Evolutionary conservation across 2,113 vertebrate genomes (phyloP).

Genomic region (Egretta garzetta): DNA sequence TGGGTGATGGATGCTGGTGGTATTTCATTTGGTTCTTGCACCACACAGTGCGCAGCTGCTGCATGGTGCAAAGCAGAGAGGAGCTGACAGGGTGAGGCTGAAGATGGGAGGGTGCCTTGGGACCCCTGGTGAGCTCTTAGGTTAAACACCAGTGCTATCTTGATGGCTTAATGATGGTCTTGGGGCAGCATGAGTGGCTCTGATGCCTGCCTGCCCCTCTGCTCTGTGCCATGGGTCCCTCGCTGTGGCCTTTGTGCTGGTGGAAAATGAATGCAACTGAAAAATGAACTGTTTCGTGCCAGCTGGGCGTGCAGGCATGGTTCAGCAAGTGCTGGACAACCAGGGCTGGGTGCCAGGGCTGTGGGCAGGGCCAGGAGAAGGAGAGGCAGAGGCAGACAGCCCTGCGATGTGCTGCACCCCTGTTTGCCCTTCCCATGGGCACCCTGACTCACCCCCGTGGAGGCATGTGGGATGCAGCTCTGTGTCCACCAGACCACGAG

Average conservation of each 20-base stretch:
- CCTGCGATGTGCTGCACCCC: not conserved
- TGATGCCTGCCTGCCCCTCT: not conserved
- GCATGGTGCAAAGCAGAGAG: not conserved
- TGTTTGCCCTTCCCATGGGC: not conserved
- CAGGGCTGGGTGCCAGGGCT: not conserved
- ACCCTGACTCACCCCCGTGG: accelerated
- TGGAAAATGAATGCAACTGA: not conserved
- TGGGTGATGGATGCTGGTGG: not conserved
- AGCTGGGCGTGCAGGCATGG: not conserved
- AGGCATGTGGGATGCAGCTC: not conserved
- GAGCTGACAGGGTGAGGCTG: not conserved
- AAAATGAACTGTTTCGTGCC: not conserved
- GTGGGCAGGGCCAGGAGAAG: not conserved
- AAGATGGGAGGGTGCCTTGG: not conserved
- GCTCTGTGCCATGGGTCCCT: not conserved
- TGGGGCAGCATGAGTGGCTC: not conserved
- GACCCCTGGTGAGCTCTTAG: not conserved
- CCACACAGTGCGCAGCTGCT: accelerated
- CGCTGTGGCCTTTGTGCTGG: not conserved
- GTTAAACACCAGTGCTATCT: not conserved
- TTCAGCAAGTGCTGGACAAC: accelerated
- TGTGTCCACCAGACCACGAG: not conserved
- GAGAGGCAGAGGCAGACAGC: accelerated
- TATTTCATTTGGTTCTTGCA: not conserved
- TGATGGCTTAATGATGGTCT: not conserved